Percentiles rank a stretch among this genome's conserved stretches.
Evolutionary conservation across 2,797 vertebrate genomes (phyloP).

Genomic region (Cossypha caffra): DNA sequence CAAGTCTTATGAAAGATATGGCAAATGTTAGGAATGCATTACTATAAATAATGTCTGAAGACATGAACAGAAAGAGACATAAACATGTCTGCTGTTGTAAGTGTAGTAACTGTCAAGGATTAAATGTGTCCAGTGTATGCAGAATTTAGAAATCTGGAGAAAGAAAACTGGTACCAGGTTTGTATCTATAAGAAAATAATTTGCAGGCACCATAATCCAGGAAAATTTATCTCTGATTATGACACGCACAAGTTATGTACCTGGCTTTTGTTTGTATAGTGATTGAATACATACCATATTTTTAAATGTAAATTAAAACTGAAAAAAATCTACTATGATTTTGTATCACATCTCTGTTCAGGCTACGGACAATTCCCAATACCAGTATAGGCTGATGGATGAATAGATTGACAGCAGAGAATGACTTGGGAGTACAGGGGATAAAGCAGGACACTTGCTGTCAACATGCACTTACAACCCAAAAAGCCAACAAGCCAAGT

Average conservation of each 20-base stretch:
- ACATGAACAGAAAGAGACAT: neutral
- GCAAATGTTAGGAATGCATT: constrained; percentile 46
- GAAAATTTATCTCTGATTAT: neutral
- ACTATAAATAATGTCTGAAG: constrained; percentile 59
- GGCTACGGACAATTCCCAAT: neutral
- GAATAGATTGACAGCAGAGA: neutral
- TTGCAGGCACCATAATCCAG: neutral
- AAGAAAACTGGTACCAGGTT: neutral
- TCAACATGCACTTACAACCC: neutral
- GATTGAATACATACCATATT: neutral
- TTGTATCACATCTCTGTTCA: neutral
- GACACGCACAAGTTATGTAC: neutral
- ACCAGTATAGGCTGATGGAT: neutral
- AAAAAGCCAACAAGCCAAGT: neutral
- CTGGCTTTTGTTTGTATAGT: neutral
- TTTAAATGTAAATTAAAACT: neutral
- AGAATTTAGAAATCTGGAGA: neutral
- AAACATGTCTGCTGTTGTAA: neutral
- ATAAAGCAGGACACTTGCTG: neutral
- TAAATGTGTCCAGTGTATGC: neutral
- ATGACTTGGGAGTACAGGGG: neutral
- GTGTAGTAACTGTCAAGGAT: neutral
- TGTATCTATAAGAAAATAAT: neutral
- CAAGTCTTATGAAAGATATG: constrained; percentile 45
- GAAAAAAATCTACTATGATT: neutral